Evolutionary conservation across 2,888 invertebrate species (phyloP).

Genomic region (Apamea epomidion): DNA sequence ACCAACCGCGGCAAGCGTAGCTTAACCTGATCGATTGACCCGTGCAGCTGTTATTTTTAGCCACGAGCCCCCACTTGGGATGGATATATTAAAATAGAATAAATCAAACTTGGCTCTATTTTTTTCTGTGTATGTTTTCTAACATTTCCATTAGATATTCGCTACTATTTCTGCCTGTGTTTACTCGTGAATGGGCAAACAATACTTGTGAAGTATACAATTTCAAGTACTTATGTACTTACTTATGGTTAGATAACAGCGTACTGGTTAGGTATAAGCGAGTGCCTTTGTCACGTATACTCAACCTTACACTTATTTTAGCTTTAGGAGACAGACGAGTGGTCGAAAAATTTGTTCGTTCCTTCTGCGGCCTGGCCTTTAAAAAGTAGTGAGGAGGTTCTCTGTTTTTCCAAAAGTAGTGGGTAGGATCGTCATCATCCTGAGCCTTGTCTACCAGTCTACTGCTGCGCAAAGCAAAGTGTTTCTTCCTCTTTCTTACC

Average conservation of each 20-base stretch:
- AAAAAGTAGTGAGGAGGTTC: not conserved
- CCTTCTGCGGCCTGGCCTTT: not conserved
- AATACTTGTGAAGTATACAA: constrained; percentile 19
- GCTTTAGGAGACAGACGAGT: no score
- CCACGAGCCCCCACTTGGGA: no score
- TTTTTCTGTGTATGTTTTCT: not conserved
- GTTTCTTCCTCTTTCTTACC: not conserved
- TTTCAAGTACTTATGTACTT: constrained; percentile 11
- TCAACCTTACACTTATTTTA: not conserved
- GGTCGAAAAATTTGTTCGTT: not conserved
- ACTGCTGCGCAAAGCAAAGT: not conserved
- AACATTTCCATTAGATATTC: constrained; percentile 25
- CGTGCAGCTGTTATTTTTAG: no score
- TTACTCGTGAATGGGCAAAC: constrained; percentile 42
- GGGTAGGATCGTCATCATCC: not conserved
- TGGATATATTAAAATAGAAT: not conserved
- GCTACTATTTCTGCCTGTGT: constrained; percentile 16
- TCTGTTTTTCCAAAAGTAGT: not conserved
- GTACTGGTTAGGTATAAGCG: not conserved
- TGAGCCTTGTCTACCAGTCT: not conserved
- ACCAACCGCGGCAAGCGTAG: no score
- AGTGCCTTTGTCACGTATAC: not conserved
- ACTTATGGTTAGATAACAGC: not conserved
- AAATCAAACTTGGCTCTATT: constrained; percentile 18
- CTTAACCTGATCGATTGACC: no score